phyloP scores from a whole-genome alignment of 2,113 vertebrate species.

The Pionites leucogaster region DNA sequence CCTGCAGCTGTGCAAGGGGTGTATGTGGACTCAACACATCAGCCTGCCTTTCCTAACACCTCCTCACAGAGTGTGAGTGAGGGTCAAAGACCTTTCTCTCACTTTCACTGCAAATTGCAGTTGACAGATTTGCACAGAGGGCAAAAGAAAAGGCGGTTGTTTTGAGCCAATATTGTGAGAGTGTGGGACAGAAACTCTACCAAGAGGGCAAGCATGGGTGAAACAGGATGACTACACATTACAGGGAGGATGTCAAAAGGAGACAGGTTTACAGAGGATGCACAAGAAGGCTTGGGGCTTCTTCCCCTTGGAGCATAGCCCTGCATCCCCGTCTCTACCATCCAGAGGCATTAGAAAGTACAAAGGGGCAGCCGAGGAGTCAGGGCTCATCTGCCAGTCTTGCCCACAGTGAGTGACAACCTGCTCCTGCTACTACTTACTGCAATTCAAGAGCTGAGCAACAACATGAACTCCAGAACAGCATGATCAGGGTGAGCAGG shows the following conservation, averaged over 20 bases:
- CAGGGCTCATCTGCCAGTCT: not conserved
- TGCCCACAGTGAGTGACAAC: not conserved
- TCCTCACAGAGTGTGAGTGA: not conserved
- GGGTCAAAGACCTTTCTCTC: not conserved
- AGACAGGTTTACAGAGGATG: not conserved
- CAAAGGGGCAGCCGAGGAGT: not conserved
- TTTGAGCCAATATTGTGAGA: not conserved
- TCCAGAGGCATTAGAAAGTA: not conserved
- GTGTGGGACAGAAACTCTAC: not conserved
- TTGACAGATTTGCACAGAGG: not conserved
- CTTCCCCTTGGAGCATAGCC: not conserved
- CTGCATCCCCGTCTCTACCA: not conserved
- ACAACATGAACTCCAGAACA: not conserved
- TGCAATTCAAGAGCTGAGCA: not conserved
- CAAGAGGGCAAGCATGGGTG: not conserved
- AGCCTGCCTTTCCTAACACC: not conserved
- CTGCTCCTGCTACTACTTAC: not conserved
- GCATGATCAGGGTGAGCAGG: not conserved
- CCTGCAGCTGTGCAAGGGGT: not conserved
- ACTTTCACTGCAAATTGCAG: not conserved
- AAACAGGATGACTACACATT: not conserved
- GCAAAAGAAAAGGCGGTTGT: not conserved
- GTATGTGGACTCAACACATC: rapidly evolving
- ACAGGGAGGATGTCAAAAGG: not conserved
- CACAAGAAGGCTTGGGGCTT: not conserved